phyloP scores from a whole-genome alignment of 35 echinoderm and acorn worm species.

The Lytechinus variegatus region DNA sequence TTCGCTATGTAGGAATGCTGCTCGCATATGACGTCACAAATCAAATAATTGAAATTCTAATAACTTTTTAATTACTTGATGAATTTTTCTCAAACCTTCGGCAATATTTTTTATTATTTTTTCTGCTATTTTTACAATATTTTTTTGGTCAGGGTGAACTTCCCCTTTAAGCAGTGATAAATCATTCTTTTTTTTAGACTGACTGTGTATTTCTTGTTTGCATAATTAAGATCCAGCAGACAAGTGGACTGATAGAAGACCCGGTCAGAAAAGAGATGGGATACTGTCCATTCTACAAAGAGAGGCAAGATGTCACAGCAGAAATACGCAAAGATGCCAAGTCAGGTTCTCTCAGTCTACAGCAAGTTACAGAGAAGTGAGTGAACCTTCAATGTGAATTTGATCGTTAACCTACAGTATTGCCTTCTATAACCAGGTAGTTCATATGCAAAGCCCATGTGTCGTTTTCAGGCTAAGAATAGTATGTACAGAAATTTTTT shows the following conservation, averaged over 20 bases:
- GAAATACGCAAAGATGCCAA: background rate
- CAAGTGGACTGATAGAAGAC: background rate
- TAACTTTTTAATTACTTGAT: too few relatives aligned
- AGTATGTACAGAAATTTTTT: background rate
- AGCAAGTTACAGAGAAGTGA: background rate
- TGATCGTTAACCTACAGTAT: too few relatives aligned
- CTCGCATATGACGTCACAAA: too few relatives aligned
- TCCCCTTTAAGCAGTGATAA: too few relatives aligned
- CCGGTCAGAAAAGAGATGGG: background rate
- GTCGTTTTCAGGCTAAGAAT: background rate
- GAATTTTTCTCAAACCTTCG: too few relatives aligned
- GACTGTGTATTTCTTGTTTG: background rate
- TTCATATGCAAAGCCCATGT: background rate
- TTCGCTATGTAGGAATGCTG: too few relatives aligned
- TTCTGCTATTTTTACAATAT: too few relatives aligned
- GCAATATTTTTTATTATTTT: too few relatives aligned
- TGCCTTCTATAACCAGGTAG: too few relatives aligned
- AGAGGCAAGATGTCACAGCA: background rate
- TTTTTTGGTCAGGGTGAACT: too few relatives aligned
- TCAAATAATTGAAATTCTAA: too few relatives aligned
- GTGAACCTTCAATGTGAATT: background rate
- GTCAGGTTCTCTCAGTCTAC: background rate
- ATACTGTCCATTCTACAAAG: constrained; percentile 3
- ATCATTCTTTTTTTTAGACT: background rate
- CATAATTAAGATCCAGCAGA: background rate